These are phyloP conservation scores for Sepiola atlantica DNA, from an alignment of 2,888 invertebrate species.

Conservation along the genomic window DNA sequence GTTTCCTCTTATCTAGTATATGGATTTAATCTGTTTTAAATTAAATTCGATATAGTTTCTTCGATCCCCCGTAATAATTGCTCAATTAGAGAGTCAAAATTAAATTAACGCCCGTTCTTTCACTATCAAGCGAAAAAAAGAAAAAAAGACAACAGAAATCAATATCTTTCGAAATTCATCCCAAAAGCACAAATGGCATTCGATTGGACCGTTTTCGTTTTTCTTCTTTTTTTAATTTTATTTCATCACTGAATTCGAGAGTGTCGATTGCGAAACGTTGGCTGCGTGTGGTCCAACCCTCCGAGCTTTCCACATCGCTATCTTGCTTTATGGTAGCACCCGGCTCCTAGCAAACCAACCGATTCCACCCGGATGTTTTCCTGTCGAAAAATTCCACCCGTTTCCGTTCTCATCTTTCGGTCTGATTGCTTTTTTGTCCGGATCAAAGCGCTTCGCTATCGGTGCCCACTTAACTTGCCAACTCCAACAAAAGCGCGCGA, in stretches of 20 bases:
- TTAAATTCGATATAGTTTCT: not conserved
- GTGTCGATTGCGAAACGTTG: not conserved
- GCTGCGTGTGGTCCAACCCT: not conserved
- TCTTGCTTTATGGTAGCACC: not conserved
- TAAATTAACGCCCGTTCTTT: not conserved
- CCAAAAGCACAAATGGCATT: not conserved
- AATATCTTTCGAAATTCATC: not conserved
- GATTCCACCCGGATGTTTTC: not conserved
- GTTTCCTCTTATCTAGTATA: too few relatives aligned
- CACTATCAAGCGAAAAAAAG: not conserved
- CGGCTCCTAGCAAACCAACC: not conserved
- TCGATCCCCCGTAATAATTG: not conserved
- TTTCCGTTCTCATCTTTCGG: not conserved
- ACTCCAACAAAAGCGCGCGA: not conserved
- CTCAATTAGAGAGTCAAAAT: not conserved
- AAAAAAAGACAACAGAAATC: too few relatives aligned
- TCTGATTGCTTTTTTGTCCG: conserved; percentile 32
- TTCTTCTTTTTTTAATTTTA: not conserved
- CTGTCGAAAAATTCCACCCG: not conserved
- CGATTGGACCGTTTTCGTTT: not conserved
- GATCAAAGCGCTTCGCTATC: not conserved
- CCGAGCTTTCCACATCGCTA: not conserved
- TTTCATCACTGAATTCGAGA: not conserved
- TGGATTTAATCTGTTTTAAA: conserved; percentile 12
- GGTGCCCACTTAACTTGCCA: conserved; percentile 32